Conservation (phyloP, 2,888 invertebrate species). For the Cinara cedri region DNA sequence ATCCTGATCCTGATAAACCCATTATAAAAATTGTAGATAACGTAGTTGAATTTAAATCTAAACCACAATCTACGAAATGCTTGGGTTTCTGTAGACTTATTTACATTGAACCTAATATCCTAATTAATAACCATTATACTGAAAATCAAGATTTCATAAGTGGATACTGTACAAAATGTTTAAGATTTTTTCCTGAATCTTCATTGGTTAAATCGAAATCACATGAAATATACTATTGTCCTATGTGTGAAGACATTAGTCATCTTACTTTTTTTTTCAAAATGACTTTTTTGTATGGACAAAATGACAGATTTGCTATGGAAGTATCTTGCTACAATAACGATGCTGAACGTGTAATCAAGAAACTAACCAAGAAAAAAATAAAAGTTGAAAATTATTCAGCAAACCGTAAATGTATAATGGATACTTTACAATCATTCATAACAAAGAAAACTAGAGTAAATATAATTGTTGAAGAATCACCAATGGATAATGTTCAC, state of each 20-base stretch:
- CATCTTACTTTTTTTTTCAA: slow-evolving; percentile 20
- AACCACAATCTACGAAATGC: not conserved
- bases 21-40: not conserved
- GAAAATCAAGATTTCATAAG: too few relatives aligned
- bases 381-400: slow-evolving; percentile 24
- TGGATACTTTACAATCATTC: not conserved
- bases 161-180: slow-evolving; percentile 26
- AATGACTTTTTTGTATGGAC: slow-evolving; percentile 30
- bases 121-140: not conserved
- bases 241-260: not conserved
- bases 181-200: not conserved
- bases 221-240: not conserved
- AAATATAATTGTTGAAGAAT: not conserved
- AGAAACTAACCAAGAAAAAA: not conserved
- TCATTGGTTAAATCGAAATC: not conserved
- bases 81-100: slow-evolving; percentile 20
- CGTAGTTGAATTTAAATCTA: not conserved
- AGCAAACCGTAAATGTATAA: not conserved
- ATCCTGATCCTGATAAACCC: not conserved
- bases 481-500: not conserved
- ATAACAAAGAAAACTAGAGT: slow-evolving; percentile 29
- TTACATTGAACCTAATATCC: not conserved
- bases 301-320: not conserved
- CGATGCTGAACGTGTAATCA: not conserved
- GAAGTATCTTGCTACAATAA: slow-evolving; percentile 25